phyloP scores from a whole-genome alignment of 2,888 invertebrate species.

The Macaria liturata region DNA sequence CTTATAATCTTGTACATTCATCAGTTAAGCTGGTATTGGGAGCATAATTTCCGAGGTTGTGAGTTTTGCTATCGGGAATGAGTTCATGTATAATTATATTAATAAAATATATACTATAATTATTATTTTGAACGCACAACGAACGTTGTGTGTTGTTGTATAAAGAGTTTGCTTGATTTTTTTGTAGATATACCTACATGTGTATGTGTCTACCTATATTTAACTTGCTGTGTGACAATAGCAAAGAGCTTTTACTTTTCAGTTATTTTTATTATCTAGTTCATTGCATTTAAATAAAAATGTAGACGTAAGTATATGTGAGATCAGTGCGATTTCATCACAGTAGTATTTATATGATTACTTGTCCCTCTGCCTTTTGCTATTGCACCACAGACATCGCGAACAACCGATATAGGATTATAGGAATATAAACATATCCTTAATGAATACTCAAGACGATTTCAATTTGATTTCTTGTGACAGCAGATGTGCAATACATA shows the following conservation, averaged over 20 bases:
- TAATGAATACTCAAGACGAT: conserved; percentile 78
- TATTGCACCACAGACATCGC: conserved; percentile 69
- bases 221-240: conserved; percentile 73
- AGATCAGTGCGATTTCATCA: conserved; percentile 57
- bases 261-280: conserved; percentile 59
- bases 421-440: conserved; percentile 80
- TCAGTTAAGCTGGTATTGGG: conserved; percentile 81
- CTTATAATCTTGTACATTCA: conserved; percentile 61
- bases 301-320: conserved; percentile 68
- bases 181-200: conserved; percentile 72
- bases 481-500: conserved; percentile 81
- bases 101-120: conserved; percentile 53
- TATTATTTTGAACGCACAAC: conserved; percentile 75
- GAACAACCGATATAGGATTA: conserved; percentile 71
- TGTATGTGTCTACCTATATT: conserved; percentile 70
- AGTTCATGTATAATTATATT: conserved; percentile 65
- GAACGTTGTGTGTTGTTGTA: conserved; percentile 71
- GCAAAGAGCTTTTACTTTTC: conserved; percentile 62
- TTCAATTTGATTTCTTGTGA: conserved; percentile 71
- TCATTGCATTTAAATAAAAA: conserved; percentile 74
- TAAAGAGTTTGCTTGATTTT: conserved; percentile 77
- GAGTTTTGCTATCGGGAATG: conserved; percentile 78
- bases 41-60: conserved; percentile 83
- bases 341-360: conserved; percentile 51
- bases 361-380: conserved; percentile 57